Percentiles rank a stretch among this genome's conserved stretches.
Evolutionary conservation across 2,797 vertebrate genomes (phyloP).

Genomic region (Ficedula albicollis): DNA sequence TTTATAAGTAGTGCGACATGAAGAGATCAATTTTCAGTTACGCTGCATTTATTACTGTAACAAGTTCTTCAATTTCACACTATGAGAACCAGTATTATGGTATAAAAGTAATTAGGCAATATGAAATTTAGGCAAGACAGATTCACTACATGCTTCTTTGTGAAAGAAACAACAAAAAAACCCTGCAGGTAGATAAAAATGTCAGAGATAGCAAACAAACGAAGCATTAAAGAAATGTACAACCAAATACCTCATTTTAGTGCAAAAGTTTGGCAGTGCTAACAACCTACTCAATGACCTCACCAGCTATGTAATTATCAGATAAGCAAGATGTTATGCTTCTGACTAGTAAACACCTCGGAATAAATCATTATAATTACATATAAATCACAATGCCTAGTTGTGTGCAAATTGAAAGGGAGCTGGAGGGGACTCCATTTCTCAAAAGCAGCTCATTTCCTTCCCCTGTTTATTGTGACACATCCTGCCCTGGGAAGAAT

Average conservation of each 20-base stretch:
- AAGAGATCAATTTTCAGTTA: conserved; percentile 19
- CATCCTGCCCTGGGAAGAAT: conserved; percentile 24
- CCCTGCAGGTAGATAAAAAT: not conserved
- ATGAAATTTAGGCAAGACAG: not conserved
- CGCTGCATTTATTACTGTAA: not conserved
- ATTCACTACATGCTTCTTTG: not conserved
- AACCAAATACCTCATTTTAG: not conserved
- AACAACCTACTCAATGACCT: not conserved
- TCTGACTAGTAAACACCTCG: conserved; percentile 32
- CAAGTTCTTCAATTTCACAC: not conserved
- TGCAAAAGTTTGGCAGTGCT: not conserved
- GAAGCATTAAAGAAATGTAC: not conserved
- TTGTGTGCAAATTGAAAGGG: conserved; percentile 23
- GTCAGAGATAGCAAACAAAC: not conserved
- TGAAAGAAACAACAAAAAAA: not conserved
- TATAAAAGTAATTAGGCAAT: not conserved
- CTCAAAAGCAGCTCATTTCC: conserved; percentile 46
- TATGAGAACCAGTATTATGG: not conserved
- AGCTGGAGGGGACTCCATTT: conserved; percentile 28
- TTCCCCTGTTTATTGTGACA: conserved; percentile 35
- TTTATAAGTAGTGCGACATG: not conserved
- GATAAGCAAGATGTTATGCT: conserved; percentile 33
- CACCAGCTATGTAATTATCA: conserved; percentile 33
- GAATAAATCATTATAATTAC: conserved; percentile 57
- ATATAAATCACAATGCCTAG: conserved; percentile 37